These are phyloP conservation scores for Stichopus chloronotus DNA, from an alignment of 35 echinoderm and acorn worm genomes.

Conservation along the genomic window DNA sequence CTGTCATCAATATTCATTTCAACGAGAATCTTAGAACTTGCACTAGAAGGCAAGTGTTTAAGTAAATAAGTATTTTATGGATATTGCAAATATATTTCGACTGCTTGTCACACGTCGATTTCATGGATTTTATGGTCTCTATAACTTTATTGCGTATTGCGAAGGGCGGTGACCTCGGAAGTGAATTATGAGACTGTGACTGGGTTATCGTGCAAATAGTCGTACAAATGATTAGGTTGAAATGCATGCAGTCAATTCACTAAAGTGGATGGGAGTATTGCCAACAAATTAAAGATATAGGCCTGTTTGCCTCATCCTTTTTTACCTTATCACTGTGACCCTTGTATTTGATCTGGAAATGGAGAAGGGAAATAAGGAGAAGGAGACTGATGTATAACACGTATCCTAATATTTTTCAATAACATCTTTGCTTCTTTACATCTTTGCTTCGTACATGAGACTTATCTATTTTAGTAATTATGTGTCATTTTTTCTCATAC, in stretches of 20 bases:
- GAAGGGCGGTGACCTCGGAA: too few species aligned
- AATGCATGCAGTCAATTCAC: too few species aligned
- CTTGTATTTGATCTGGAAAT: background rate
- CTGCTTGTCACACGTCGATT: background rate
- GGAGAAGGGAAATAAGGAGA: background rate
- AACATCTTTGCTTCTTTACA: background rate
- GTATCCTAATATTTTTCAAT: background rate
- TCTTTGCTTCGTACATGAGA: too few species aligned
- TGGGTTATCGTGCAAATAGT: too few species aligned
- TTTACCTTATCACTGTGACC: too few species aligned
- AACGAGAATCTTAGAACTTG: background rate
- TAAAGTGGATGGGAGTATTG: too few species aligned
- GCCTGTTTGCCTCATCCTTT: too few species aligned
- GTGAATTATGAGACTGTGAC: too few species aligned
- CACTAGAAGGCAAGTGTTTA: background rate
- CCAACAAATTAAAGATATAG: too few species aligned
- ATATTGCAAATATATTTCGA: background rate
- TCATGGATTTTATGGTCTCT: background rate
- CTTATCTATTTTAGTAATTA: too few species aligned
- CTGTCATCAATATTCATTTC: background rate
- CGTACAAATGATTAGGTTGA: too few species aligned
- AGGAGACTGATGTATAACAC: background rate
- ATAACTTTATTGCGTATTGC: background rate
- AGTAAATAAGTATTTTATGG: background rate
- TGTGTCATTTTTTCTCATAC: background rate